Evolutionary conservation across 2,113 vertebrate genomes (phyloP), one percentile per base, ranked within the genome.

Genomic region (Bettongia penicillata): DNA sequence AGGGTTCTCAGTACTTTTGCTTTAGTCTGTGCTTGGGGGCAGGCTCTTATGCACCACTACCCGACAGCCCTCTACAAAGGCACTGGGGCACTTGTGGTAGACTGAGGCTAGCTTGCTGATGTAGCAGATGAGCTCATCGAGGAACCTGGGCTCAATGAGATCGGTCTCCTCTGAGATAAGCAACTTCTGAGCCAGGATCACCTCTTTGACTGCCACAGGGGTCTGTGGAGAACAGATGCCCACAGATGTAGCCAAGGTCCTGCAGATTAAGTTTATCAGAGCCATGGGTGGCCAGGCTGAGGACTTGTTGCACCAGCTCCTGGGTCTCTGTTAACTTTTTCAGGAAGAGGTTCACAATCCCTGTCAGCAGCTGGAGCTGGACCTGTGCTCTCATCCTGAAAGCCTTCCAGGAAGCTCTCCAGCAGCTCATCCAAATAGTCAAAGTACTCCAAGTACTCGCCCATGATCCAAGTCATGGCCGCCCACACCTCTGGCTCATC

Each of bases 341-440:
- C 96, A 99, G 98, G 96, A 99, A 99, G 93, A 99, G 99, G 97
- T 99, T 99, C 96, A 99, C 99, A 0, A 99, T 99, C 68, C 99
- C 99, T 0, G 99, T 99, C 97, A 99, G 98, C 52, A 99, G 98
- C 98, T 99, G 99, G 91, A 99, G 98, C 98, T 99, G 99, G 3
- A 99, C 99, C 99, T 99, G 94, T 99, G 98, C 99, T 99, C 98
- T 99, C 99, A 0, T 99, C 99, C 0, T 99, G 99, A 99, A 99
- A 99, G 53, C 99, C 99, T 98, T 99, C 99, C 55, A 99, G 98
- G 98, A 99, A 99, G 98, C 99, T 99, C 98, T 99, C 99, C 93
- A 99, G 99, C 92, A 99, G 99, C 97, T 99, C 99, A 0, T 99
- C 99, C 0, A 99, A 99, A 0, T 99, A 99, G 98, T 99, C 99